Conservation (phyloP, 2,888 invertebrate genomes). For the Philereme transversata region DNA sequence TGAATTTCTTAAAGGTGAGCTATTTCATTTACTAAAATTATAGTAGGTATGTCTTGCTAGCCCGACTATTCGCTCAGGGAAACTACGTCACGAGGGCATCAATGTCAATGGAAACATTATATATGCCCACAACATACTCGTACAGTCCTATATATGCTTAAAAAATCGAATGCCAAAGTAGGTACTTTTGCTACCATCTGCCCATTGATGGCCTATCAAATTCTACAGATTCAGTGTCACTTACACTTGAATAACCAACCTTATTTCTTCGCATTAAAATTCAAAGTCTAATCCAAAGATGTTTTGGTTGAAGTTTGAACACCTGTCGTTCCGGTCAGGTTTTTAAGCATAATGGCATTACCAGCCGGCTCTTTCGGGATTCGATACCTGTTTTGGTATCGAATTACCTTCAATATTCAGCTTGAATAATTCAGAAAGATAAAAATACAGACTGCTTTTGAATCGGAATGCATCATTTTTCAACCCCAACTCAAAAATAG, state of each 20-base stretch:
- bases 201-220: slow-evolving; percentile 41
- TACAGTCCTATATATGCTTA: background rate
- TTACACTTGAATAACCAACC: slow-evolving; percentile 19
- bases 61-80: too few relatives aligned
- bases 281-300: slow-evolving; percentile 16
- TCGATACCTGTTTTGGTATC: slow-evolving; percentile 29
- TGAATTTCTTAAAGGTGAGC: too few relatives aligned
- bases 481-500: too few relatives aligned
- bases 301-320: slow-evolving; percentile 46
- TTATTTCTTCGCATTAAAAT: slow-evolving; percentile 23
- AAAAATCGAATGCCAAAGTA: slow-evolving; percentile 28
- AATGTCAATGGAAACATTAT: too few relatives aligned
- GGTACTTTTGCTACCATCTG: slow-evolving; percentile 41
- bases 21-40: too few relatives aligned
- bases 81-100: too few relatives aligned
- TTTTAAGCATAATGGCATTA: slow-evolving; percentile 50
- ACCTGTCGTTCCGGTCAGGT: slow-evolving; percentile 69
- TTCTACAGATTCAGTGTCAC: slow-evolving; percentile 33
- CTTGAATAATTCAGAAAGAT: slow-evolving; percentile 25
- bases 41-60: too few relatives aligned
- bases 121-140: too few relatives aligned
- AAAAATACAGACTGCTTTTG: slow-evolving; percentile 23
- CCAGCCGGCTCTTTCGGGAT: slow-evolving; percentile 50
- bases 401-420: slow-evolving; percentile 24
- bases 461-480: slow-evolving; percentile 2